These are phyloP conservation scores for Harpalus rufipes DNA, from an alignment of 2,888 invertebrate species.

Conservation along the genomic window DNA sequence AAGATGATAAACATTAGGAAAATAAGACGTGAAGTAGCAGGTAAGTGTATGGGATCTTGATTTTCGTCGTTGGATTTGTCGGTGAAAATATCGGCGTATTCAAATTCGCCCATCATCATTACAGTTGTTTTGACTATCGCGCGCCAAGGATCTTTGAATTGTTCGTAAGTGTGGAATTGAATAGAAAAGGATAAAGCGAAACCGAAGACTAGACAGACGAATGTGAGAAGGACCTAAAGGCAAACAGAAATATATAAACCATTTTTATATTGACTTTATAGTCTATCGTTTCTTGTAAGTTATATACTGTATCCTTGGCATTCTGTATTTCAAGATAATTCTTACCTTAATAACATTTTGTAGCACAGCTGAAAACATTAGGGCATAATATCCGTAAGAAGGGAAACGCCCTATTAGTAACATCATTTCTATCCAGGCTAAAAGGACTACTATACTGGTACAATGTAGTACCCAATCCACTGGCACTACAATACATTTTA, in stretches of 20 bases:
- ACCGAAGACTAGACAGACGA: constrained; percentile 79
- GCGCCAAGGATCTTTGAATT: constrained; percentile 76
- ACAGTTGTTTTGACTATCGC: constrained; percentile 79
- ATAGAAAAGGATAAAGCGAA: constrained; percentile 80
- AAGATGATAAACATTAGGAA: constrained; percentile 79
- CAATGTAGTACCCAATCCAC: constrained; percentile 76
- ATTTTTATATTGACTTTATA: too few species aligned
- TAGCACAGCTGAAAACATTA: constrained; percentile 80
- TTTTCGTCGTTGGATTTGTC: constrained; percentile 69
- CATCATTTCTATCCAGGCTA: constrained; percentile 80
- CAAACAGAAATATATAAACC: neutral
- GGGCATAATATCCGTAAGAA: constrained; percentile 79
- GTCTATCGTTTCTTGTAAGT: too few species aligned
- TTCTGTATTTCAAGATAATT: neutral
- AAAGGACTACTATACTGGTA: constrained; percentile 76
- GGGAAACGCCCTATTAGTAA: constrained; percentile 79
- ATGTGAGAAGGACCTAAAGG: constrained; percentile 78
- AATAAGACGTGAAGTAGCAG: constrained; percentile 76
- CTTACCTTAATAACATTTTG: constrained; percentile 78
- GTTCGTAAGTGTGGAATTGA: constrained; percentile 77
- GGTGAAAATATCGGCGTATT: constrained; percentile 77
- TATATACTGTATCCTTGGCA: too few species aligned
- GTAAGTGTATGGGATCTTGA: constrained; percentile 68
- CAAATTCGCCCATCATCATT: constrained; percentile 81
- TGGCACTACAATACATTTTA: constrained; percentile 68